Evolutionary conservation across 2,888 invertebrate genomes (phyloP), one percentile per base, ranked within the genome.

Genomic region (Cremastinae sp.): DNA sequence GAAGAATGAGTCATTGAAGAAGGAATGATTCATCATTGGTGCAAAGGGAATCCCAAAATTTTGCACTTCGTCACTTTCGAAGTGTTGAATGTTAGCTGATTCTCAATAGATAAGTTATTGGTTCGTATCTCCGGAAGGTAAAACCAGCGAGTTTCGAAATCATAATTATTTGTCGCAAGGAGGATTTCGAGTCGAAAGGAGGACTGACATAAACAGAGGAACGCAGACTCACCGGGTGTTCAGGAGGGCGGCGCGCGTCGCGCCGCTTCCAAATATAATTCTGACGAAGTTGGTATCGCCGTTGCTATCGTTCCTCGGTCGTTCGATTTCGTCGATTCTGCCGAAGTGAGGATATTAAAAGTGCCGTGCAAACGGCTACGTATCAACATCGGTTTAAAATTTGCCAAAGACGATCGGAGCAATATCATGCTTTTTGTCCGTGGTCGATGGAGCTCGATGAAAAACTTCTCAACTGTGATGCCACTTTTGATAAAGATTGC

Each of bases 201-300:
- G 39, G 18, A 65, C 1, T 5, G 12, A 37, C 8, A 56, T 12
- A 37, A 0, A 18, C 28, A 39, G 5, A 61, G 7, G 16, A 16
- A 16, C 8, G 53, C 51, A 18, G 22, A 79, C 86, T 86, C 82
- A 86, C 85, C 85, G 81, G 75, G 78, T 76, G 81, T 83, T 85
- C 83, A 86, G 78, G 80, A 81, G 53, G 77, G 79, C 51, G 75
- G 79, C 71, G 68, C 75, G 59, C 58, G 78, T 70, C 78, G 79
- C 53, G 74, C 71, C 65, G 68, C 80, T 79, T 82, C 83, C 80
- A 82, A 82, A 80, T 81, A 81, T 81, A 83, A 84, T 85, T 79
- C 76, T 76, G 80, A 80, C 78, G 28, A 5, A 5, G 79, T 70
- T 55, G 65, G 64, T 70, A 22, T 59, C 9, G 64, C 53, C 18